Conservation (phyloP, 2,797 vertebrate species). For the Clamator glandarius region DNA sequence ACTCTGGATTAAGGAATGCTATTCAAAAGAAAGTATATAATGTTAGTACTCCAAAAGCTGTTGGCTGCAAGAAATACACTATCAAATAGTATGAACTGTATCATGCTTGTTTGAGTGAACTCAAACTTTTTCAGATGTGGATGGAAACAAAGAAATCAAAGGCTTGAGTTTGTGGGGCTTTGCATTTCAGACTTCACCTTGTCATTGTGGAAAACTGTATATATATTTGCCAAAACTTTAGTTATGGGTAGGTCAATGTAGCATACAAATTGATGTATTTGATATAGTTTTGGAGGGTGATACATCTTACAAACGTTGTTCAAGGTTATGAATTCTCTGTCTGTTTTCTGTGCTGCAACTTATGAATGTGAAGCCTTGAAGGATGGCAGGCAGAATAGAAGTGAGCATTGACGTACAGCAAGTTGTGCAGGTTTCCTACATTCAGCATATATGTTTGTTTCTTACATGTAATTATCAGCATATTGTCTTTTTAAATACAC, state of each 20-base stretch:
- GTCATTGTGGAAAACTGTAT: not conserved
- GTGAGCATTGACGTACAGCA: not conserved
- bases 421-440: not conserved
- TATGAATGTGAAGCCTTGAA: not conserved
- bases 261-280: not conserved
- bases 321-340: not conserved
- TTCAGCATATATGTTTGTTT: not conserved
- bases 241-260: not conserved
- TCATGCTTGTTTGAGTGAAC: not conserved
- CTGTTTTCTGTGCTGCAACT: not conserved
- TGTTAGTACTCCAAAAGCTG: not conserved
- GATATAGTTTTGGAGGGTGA: not conserved
- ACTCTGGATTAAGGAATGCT: not conserved
- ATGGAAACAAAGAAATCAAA: not conserved
- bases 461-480: not conserved
- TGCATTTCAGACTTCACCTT: not conserved
- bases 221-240: not conserved
- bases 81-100: too few species aligned
- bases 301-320: not conserved
- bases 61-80: not conserved
- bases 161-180: not conserved
- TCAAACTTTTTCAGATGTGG: not conserved
- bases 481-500: conserved; percentile 47
- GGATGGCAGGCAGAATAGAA: not conserved
- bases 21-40: not conserved